Evolutionary conservation across 2,797 vertebrate species (phyloP), one percentile per base, ranked within the genome.

Genomic region (Arnoldichthys spilopterus): DNA sequence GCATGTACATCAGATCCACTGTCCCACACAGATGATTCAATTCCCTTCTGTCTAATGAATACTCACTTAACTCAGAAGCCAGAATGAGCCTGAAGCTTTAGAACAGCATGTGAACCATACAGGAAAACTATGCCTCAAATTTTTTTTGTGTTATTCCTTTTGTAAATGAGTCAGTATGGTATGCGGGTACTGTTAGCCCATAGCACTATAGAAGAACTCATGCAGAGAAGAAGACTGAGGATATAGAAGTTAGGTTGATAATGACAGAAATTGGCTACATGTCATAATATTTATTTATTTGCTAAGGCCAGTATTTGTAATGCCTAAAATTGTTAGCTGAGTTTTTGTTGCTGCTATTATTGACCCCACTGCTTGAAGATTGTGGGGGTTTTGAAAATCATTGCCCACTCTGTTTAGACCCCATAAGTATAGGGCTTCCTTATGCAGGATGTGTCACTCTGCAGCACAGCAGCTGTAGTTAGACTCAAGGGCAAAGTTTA

Each of bases 191-290:
- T 18, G 24, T 62, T 34, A 24, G 51, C 43, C 30, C 22, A 32
- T 37, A 15, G 67, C 20, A 34, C 40, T 40, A 71, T 18, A 26
- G 49, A 71, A 71, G 28, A 43, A 12, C 16, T 70, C 74, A 58
- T 83, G 77, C 30, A 56, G 69, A 83, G 79, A 51, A 74, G 71
- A 76, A 75, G 58, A 67, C 20, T 62, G 85, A 79, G 32, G 32
- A 26, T n/a, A 47, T 7, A 28, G 2, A 7, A 8, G 8, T 63
- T 37, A 4, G 26, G 6, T 2, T 12, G 56, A 59, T 2, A 13
- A 8, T 34, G 15, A 6, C 59, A 34, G 24, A 30, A 28, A 32
- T 20, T 32, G 15, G 16, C 59, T 68, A 30, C 47, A 68, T 47
- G 40, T 47, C 26, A 0, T 53, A 53, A 43, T 43, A 22, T 40